Evolutionary conservation across 2,888 invertebrate genomes (phyloP), one percentile per base, ranked within the genome.

Genomic region (Agriotes lineatus): DNA sequence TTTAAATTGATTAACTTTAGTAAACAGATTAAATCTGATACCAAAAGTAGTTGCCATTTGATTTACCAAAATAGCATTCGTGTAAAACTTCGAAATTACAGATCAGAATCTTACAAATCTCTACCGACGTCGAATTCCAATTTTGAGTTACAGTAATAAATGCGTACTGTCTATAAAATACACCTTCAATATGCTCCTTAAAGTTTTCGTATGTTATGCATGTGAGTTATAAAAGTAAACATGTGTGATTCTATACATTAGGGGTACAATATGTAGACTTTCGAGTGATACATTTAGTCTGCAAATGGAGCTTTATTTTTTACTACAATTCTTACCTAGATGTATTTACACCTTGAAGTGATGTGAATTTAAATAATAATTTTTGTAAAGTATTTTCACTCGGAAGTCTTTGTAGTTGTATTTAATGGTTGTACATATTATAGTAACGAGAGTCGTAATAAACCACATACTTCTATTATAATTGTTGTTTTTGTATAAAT

Each of bases 171-270:
- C 12, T 48, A 16, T 20, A 48, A 22, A 48, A 22, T 22, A 22
- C 25, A 25, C 25, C 3, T 7, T 25, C 7, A 14, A 48, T 20
- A 22, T n/a, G 12, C n/a, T 48, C 22, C n/a, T 33, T 14, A 18
- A 33, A 33, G 10, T 12, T 74, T 74, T 69, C 65, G 74, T 75
- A 76, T 72, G 76, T 80, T 79, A 80, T 81, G 82, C 81, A 82
- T 82, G 82, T 82, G 45, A 82, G 79, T 81, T 81, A 79, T 79
- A 77, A 80, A 80, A 79, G 74, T 74, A 77, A 82, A 73, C 77
- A 81, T 82, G 83, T 83, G 83, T 83, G 83, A 83, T 83, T 81
- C 76, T 81, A 79, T 78, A 66, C 48, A 59, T 64, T 68, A 68
- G 68, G 14, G 45, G 52, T 59, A 68, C 58, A 63, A 62, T 50